These are phyloP conservation scores for Yasuhikotakia modesta DNA, from an alignment of 2,797 vertebrate genomes.

Conservation along the genomic window DNA sequence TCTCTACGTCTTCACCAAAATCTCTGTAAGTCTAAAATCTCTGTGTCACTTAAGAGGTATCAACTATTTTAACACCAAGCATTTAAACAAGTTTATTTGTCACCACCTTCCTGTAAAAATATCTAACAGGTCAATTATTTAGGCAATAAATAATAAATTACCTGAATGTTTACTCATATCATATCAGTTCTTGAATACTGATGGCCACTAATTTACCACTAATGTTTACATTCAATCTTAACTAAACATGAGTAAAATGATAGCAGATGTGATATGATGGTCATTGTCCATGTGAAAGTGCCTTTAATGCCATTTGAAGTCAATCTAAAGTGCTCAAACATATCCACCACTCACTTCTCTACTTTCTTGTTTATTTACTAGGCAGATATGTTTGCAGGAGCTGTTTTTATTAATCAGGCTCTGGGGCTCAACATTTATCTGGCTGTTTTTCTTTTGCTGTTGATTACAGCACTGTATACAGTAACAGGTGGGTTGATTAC, in stretches of 20 bases:
- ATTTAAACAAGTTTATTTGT: no score
- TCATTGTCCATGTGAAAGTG: background rate
- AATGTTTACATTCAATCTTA: conserved; percentile 3
- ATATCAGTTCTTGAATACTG: background rate
- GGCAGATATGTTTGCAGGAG: conserved; percentile 96
- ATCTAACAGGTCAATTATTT: no score
- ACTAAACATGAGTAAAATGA: background rate
- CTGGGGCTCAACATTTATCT: conserved; percentile 88
- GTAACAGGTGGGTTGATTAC: conserved; percentile 83
- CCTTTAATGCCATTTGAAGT: conserved; percentile 19
- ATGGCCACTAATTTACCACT: background rate
- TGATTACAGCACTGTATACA: conserved; percentile 89
- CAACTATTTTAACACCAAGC: no score
- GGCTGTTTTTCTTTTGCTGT: conserved; percentile 83
- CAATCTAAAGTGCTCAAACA: conserved; percentile 3
- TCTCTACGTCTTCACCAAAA: conserved; percentile 88
- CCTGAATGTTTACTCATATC: background rate
- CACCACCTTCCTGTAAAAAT: no score
- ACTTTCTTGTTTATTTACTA: conserved; percentile 57
- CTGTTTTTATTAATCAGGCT: conserved; percentile 91
- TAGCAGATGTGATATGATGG: background rate
- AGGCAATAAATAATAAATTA: background rate
- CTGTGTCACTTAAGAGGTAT: background rate
- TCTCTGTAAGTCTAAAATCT: conserved; percentile 84
- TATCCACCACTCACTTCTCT: conserved; percentile 5